Evolutionary conservation across 1,140 invertebrate genomes (phyloP).

Genomic region (Colletes latitarsis): DNA sequence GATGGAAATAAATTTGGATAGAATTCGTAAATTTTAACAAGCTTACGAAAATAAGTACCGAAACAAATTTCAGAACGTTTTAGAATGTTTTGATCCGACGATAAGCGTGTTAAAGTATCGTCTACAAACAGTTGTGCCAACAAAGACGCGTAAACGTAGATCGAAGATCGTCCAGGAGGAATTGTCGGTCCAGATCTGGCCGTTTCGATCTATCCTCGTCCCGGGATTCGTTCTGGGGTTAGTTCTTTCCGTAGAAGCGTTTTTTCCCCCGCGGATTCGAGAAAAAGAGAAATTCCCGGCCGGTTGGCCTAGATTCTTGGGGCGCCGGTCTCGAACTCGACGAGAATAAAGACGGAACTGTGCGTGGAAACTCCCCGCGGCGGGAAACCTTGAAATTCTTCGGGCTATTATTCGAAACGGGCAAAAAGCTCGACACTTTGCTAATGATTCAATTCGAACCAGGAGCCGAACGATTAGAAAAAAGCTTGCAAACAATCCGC

Average conservation of each 20-base stretch:
- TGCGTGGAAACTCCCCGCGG: slow-evolving; percentile 24
- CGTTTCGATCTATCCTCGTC: neutral
- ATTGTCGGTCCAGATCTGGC: neutral
- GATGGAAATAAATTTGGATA: no score
- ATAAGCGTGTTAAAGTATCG: no score
- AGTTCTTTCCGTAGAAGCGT: neutral
- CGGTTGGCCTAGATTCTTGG: slow-evolving; percentile 56
- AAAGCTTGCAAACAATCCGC: slow-evolving; percentile 12
- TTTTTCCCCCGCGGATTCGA: neutral
- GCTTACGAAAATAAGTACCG: no score
- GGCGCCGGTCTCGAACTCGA: slow-evolving; percentile 17
- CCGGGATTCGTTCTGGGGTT: neutral
- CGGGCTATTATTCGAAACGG: slow-evolving; percentile 24
- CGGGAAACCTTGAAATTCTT: slow-evolving; percentile 45
- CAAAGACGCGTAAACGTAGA: no score
- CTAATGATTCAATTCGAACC: slow-evolving; percentile 38
- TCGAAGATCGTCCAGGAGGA: neutral
- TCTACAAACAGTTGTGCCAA: no score
- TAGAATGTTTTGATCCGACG: no score
- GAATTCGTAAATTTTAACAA: no score
- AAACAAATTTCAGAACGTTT: no score
- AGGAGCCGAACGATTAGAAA: slow-evolving; percentile 22
- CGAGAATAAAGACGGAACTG: slow-evolving; percentile 34
- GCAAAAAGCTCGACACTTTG: neutral
- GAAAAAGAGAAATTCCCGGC: slow-evolving; percentile 45